Base-by-base conservation (phyloP, 2,113 vertebrate genomes). In the Fulmarus glacialis region DNA sequence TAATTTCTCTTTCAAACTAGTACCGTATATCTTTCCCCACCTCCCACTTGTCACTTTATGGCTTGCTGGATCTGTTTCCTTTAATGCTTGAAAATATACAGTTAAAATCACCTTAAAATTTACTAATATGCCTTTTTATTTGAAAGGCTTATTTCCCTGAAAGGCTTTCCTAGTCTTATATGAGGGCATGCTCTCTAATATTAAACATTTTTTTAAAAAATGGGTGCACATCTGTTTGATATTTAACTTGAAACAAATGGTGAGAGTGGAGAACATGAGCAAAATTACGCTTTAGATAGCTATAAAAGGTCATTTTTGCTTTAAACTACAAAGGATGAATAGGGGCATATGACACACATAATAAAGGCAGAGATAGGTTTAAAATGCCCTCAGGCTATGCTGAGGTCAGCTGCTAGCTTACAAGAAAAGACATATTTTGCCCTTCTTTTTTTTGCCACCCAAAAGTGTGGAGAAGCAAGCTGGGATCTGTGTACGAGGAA, bases 221-320 rank as follows among this genome's bases (percentile, higher is more conserved):
- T 83, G 53, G 94, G 93, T 96, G 92, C 97, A 98, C 97, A 97
- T 98, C 97, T 98, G 98, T 98, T 98, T 98, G 98, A 98, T 98
- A 98, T 98, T 98, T 98, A 97, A 98, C 98, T 98, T 13, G 4
- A 97, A 98, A 97, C 96, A 97, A 98, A 98, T 98, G 98, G 95
- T 93, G 93, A 96, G 96, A 97, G 91, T 94, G 97, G 85, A 67
- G 92, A 93, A 94, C 81, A 93, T 77, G 93, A 97, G 97, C 67
- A 97, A 98, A 98, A 98, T 97, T 97, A 96, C 3, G 23, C 95
- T 96, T 98, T 34, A 94, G 96, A 97, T 92, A 93, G 97, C 95
- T 95, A 93, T 98, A 97, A 98, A 98, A 97, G 45, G 92, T 95
- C 90, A 96, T 95, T 95, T 97, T 96, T 97, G 81, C 89, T 87